Evolutionary conservation across 1,140 invertebrate species (phyloP), one percentile per base, ranked within the genome.

Genomic region (Pectinophora gossypiella): DNA sequence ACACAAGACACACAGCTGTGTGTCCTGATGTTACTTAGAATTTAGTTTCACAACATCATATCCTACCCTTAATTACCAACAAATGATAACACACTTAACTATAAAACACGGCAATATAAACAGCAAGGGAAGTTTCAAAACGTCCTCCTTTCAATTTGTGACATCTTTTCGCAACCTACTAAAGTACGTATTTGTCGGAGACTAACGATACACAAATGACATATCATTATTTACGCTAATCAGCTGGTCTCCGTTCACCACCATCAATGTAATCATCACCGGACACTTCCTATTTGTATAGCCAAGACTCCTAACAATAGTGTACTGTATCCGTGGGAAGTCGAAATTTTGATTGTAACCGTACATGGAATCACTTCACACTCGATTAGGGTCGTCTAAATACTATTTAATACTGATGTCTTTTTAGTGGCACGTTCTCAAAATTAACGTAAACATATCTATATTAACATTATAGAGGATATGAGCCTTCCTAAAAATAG

Each of bases 191-290:
- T 38, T 46, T 49, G 23, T 35, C 27, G 51, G 47, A 19, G 5
- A 40, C 15, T 35, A 50, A 23, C 19, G 19, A 48, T 19, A 36
- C 36, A 51, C 56, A 65, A 69, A 68, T 62, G 63, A 59, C 66
- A 48, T 60, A 54, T 65, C 58, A 81, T 81, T 76, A 81, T 69
- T 64, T 64, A 66, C 72, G 64, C 60, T 51, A 48, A 71, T 74
- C 68, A 47, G 40, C 44, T 18, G 36, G 54, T 54, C 43, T 56
- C 52, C 54, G 55, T 47, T 44, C 60, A 16, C 36, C 16, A 40
- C 15, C 43, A 50, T 53, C 51, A 53, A 50, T 56, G 54, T 59
- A 67, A 69, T 72, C 68, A 72, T 73, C 69, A 66, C 68, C 70
- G 59, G 61, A 54, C 56, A 59, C 58, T 78, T 81, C 75, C 73